Evolutionary conservation across 2,888 invertebrate genomes (phyloP).

Genomic region (Coenonympha arcania): DNA sequence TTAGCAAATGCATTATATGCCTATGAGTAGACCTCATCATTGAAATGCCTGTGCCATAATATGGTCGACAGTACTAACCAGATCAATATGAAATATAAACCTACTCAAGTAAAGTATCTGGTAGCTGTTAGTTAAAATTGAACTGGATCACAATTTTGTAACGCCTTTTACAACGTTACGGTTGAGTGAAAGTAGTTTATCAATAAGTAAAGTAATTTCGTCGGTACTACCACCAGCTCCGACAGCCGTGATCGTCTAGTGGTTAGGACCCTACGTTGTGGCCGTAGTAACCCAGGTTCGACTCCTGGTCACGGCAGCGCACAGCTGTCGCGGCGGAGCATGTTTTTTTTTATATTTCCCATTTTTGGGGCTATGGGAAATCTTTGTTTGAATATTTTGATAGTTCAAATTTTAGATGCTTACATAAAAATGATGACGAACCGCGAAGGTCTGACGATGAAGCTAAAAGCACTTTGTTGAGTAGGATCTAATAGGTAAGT

Average conservation of each 20-base stretch:
- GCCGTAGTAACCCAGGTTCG: constrained; percentile 85
- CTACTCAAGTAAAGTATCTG: no score
- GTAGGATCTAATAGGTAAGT: no score
- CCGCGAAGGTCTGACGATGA: no score
- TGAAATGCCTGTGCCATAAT: no score
- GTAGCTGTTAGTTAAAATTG: no score
- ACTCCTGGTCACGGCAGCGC: constrained; percentile 74
- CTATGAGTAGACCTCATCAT: no score
- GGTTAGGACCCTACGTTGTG: constrained; percentile 85
- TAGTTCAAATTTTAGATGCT: no score
- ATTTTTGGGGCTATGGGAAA: not conserved
- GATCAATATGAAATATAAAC: no score
- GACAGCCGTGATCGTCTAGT: constrained; percentile 81
- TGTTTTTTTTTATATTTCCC: constrained; percentile 6
- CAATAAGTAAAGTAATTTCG: not conserved
- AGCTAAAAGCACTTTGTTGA: no score
- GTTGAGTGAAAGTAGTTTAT: constrained; percentile 5
- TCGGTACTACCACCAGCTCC: constrained; percentile 38
- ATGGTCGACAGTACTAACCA: no score
- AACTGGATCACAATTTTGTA: not conserved
- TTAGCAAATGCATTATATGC: no score
- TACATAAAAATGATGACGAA: no score
- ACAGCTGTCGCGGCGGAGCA: constrained; percentile 22
- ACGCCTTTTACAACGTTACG: not conserved
- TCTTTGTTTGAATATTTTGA: not conserved